Percentiles rank a stretch among this genome's conserved stretches.
Evolutionary conservation across 2,888 invertebrate genomes (phyloP).

Genomic region (Lepidochrysops patricia): DNA sequence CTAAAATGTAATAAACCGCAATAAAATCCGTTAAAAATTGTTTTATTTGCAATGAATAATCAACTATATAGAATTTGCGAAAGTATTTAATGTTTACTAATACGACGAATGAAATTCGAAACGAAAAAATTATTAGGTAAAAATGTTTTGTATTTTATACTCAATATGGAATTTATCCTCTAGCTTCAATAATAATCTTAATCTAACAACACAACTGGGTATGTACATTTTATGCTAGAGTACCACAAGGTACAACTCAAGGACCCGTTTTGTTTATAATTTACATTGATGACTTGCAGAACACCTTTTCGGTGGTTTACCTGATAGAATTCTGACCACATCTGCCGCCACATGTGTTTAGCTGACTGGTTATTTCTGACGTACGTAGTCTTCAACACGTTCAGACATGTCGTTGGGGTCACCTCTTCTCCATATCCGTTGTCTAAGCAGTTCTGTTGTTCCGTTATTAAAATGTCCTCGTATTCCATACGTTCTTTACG

Average conservation of each 20-base stretch:
- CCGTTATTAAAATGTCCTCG: slow-evolving; percentile 62
- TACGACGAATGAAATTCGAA: too few species aligned
- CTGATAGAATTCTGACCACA: slow-evolving; percentile 47
- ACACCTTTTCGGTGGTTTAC: slow-evolving; percentile 25
- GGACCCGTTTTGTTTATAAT: background rate
- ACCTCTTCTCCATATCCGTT: slow-evolving; percentile 44
- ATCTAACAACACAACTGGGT: background rate
- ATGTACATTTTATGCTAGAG: background rate
- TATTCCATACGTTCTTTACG: slow-evolving; percentile 65
- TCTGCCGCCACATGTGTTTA: slow-evolving; percentile 36
- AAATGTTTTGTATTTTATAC: background rate
- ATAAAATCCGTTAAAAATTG: too few species aligned
- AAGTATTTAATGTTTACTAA: too few species aligned
- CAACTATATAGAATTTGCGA: too few species aligned
- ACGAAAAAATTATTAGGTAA: too few species aligned
- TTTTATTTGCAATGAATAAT: too few species aligned
- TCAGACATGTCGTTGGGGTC: slow-evolving; percentile 57
- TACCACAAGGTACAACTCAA: background rate
- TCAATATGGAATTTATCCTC: background rate
- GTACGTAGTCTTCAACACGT: slow-evolving; percentile 56
- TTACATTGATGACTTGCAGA: background rate
- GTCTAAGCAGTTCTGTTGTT: slow-evolving; percentile 46
- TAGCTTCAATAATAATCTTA: background rate
- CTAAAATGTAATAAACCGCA: too few species aligned
- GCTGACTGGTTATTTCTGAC: slow-evolving; percentile 42